Percentiles rank a stretch among this genome's conserved stretches.
Conservation (phyloP, 2,888 invertebrate genomes). For the Diarsia dahlii region DNA sequence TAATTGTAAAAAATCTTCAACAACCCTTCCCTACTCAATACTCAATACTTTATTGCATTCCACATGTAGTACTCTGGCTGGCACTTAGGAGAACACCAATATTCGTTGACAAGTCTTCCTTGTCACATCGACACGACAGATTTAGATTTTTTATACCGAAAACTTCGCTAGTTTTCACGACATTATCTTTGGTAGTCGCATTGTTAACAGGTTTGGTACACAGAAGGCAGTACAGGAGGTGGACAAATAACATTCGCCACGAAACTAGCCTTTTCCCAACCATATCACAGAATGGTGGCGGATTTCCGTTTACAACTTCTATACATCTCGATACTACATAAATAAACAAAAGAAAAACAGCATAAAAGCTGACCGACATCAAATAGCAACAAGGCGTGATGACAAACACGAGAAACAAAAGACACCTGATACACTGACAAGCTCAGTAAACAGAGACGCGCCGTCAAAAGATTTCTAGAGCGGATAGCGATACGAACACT, state of each 20-base stretch:
- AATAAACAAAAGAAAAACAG: conserved; percentile 40
- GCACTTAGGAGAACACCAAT: background rate
- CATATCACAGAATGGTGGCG: too few species aligned
- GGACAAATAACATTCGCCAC: background rate
- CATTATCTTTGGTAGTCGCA: background rate
- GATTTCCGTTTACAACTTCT: too few species aligned
- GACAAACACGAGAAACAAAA: conserved; percentile 65
- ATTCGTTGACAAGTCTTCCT: background rate
- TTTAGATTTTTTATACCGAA: background rate
- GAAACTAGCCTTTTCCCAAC: background rate
- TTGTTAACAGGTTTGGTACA: background rate
- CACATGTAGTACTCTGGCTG: too few species aligned
- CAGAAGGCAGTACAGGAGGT: background rate
- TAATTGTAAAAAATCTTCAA: too few species aligned
- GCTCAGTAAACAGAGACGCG: conserved; percentile 59
- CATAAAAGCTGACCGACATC: conserved; percentile 37
- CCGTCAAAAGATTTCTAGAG: conserved; percentile 73
- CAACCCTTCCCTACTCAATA: too few species aligned
- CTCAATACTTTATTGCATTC: too few species aligned
- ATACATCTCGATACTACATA: background rate
- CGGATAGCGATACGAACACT: conserved; percentile 70
- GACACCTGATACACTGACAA: conserved; percentile 70
- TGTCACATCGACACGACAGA: background rate
- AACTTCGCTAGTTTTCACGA: background rate
- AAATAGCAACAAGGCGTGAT: conserved; percentile 47